Conservation (phyloP, 2,113 vertebrate genomes). For the Spilogale gracilis region DNA sequence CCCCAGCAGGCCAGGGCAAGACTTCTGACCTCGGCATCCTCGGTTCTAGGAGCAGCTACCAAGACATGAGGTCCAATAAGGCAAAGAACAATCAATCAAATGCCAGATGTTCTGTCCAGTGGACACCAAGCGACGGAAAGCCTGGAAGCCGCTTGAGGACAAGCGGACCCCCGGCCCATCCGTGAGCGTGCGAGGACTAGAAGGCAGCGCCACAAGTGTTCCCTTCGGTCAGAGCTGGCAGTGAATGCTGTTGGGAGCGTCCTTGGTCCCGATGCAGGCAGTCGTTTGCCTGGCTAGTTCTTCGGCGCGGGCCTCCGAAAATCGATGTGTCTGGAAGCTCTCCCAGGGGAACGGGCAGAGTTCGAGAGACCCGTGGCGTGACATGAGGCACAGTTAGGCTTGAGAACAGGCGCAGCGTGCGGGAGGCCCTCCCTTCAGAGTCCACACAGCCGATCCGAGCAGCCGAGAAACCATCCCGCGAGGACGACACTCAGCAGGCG, state of each 20-base stretch:
- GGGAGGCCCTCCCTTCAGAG: rapidly evolving
- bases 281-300: not conserved
- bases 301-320: not conserved
- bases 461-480: not conserved
- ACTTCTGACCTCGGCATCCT: not conserved
- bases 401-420: rapidly evolving
- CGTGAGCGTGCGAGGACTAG: rapidly evolving
- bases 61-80: not conserved
- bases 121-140: not conserved
- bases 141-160: not conserved
- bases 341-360: not conserved
- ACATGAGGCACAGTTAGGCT: not conserved
- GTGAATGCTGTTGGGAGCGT: slow-evolving; percentile 60
- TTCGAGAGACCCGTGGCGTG: not conserved
- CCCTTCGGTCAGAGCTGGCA: slow-evolving; percentile 12
- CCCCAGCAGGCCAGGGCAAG: too few relatives aligned
- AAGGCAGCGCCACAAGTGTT: rapidly evolving
- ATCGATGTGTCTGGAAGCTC: not conserved
- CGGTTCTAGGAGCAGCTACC: not conserved
- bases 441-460: rapidly evolving
- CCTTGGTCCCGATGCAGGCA: not conserved
- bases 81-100: not conserved
- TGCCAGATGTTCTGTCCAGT: not conserved
- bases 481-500: not conserved
- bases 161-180: too few relatives aligned